Evolutionary conservation across 64 coral and sea anemone species (phyloP), one percentile per base, ranked within the genome.

Genomic region (Actinia tenebrosa): DNA sequence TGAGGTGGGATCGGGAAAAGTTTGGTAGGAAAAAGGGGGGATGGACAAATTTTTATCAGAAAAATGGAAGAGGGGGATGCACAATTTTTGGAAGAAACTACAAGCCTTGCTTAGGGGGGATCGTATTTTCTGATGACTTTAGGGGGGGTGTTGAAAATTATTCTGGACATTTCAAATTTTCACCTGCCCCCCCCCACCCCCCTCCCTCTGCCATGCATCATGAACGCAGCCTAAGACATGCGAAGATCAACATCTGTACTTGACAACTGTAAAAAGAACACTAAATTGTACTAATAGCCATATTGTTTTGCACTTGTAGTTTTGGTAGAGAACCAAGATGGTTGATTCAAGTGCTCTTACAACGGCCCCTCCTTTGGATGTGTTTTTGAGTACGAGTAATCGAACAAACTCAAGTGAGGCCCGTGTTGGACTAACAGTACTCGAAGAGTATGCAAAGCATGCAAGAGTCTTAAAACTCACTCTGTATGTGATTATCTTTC

Each of bases 401-500:
- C 69, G 42, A 75, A 75, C 69, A 11, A 81, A 81, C 46, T 45
- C 44, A 9, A 81, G 79, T 50, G 16, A 81, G 14, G 50, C 46
- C 14, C 79, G 5, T 25, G 50, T 23, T 43, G 50, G 18, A 26
- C 11, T 54, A 16, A 59, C 83, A 85, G 83, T n/a, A 6, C 56
- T 64, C 5, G 83, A 61, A 4, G 83, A 64, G 54, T 85, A 81
- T 53, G 50, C 83, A 59, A 56, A 60, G 1, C 83, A 85, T 30
- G 54, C 60, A 5, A 56, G 83, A 15, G 63, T 64, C 5, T 9
- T 91, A 1, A 91, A 87, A 45, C 90, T 92, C 3, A 58, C 85
- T 71, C 56, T 92, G n/a, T 92, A 92, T 16, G 79, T 60, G 5
- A 37, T 92, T n/a, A 92, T 92, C 64, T 92, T 92, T 20, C 45